These are phyloP conservation scores for Acleris sparsana DNA, from an alignment of 2,888 invertebrate species.

Conservation along the genomic window DNA sequence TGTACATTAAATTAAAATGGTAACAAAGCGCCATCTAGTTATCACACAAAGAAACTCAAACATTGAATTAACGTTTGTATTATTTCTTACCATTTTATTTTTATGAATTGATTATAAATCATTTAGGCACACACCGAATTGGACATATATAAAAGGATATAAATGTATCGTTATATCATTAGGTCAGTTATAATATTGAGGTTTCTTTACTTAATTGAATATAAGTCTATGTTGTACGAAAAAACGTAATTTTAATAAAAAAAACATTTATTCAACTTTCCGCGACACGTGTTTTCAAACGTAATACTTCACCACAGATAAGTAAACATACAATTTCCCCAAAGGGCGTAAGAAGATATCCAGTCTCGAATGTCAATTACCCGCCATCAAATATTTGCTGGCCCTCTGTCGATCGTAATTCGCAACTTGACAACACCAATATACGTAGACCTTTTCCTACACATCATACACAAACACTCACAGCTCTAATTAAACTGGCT, in stretches of 20 bases:
- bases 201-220: no score
- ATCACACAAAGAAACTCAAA: no score
- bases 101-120: no score
- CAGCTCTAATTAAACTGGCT: not conserved
- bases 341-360: conserved; percentile 26
- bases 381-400: conserved; percentile 78
- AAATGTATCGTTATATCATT: no score
- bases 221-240: no score
- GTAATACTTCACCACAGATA: not conserved
- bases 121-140: no score
- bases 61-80: no score
- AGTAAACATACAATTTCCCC: conserved; percentile 12
- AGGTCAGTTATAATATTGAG: no score
- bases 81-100: no score
- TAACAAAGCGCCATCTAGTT: no score
- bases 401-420: conserved; percentile 72
- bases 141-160: no score
- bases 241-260: not conserved
- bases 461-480: conserved; percentile 12
- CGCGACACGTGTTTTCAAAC: not conserved
- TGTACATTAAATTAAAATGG: no score
- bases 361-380: conserved; percentile 45
- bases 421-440: conserved; percentile 51
- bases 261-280: not conserved
- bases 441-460: conserved; percentile 45